Base-by-base conservation (phyloP, 2,888 invertebrate genomes). In the Laothoe populi region DNA sequence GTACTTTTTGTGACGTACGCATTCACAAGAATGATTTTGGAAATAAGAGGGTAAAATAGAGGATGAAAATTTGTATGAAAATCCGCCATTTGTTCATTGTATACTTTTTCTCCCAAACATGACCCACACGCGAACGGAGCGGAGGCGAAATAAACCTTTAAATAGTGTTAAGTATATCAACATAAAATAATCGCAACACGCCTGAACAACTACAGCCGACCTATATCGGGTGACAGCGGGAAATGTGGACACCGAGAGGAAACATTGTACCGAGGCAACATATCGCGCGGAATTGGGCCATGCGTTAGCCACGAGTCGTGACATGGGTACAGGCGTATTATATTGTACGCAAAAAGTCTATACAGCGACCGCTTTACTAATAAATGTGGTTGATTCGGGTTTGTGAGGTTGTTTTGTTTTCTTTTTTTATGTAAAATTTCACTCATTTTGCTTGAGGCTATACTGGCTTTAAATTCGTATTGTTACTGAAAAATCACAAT, bases 201-300 rank as follows among this genome's bases (percentile, higher is more conserved):
- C 19, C 8, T 10, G 19, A 19, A 19, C 10, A 19, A 7, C 8
- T 19, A 7, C 10, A 19, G 19, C 44, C 44, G 44, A 44, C 44
- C 44, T 44, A 44, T 44, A 44, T 44, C 16, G 44, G 4, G 8
- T 44, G 44, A 44, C 44, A 19, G 8, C 44, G 19, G 44, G 19
- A 44, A 19, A 19, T n/a, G 44, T 19, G 44, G 16, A 19, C 44
- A 44, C 19, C 19, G 44, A 38, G 44, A 44, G 44, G 44, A 44
- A 44, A 44, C 44, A 16, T 42, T 42, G 42, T 42, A 19, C 19
- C 44, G 44, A 19, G 8, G 8, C 42, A 19, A 19, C 44, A 44
- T 44, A 42, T 42, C 42, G 16, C n/a, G 42, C 8, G 44, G 19
- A 44, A 44, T 44, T 44, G 44, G 44, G 44, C 8, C 19, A 44